Percentiles rank a stretch among this genome's conserved stretches.
Conservation (phyloP, 2,113 vertebrate species). For the Aramus guarauna region DNA sequence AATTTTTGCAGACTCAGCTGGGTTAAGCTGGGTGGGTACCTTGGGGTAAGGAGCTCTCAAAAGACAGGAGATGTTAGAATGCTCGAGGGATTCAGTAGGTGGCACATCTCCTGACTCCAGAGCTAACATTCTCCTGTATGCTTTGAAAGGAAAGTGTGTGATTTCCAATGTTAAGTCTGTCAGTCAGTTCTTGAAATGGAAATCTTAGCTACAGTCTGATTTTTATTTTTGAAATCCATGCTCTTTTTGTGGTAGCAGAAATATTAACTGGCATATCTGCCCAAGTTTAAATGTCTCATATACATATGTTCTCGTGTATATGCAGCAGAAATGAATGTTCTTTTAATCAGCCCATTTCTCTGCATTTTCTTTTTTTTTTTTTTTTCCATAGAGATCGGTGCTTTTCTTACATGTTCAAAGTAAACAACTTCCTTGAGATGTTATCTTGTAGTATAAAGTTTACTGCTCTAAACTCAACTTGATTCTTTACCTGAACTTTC, state of each 20-base stretch:
- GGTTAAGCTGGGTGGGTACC: neutral
- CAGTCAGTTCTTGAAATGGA: neutral
- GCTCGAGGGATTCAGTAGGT: neutral
- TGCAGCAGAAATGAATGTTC: conserved; percentile 8
- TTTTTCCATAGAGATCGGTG: neutral
- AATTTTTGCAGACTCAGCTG: neutral
- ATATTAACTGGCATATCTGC: conserved; percentile 25
- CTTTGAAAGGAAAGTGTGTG: neutral
- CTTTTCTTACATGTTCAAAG: neutral
- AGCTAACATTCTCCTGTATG: neutral
- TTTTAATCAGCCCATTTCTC: neutral
- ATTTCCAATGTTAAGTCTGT: neutral
- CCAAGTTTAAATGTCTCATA: conserved; percentile 9
- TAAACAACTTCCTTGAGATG: neutral
- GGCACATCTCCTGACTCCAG: neutral
- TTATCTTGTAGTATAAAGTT: neutral
- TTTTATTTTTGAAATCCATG: neutral
- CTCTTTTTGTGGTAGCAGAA: neutral
- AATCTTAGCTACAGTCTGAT: neutral
- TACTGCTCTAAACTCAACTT: neutral
- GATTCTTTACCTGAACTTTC: neutral
- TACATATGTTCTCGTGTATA: neutral
- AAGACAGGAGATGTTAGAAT: neutral
- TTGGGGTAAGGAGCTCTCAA: neutral
- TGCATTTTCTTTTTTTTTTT: neutral